phyloP scores from a whole-genome alignment of 2,888 invertebrate genomes.

The Hydropsyche betteni region DNA sequence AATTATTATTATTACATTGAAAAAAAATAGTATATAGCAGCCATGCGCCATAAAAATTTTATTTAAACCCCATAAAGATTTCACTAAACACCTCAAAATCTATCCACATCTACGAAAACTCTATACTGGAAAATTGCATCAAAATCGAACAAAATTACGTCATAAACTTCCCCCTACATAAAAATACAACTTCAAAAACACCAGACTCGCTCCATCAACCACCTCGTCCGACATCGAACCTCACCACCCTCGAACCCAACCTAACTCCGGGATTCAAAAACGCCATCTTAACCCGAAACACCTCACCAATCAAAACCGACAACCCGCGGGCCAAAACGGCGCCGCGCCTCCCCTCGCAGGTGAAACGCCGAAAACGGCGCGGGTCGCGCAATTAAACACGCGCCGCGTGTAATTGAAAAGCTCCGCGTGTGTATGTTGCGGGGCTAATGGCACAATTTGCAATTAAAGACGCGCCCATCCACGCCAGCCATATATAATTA shows the following conservation, averaged over 20 bases:
- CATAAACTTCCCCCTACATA: no score
- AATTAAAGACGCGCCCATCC: constrained; percentile 32
- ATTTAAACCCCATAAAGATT: no score
- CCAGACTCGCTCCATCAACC: no score
- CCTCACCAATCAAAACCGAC: no score
- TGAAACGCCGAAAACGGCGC: neutral
- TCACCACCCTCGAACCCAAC: neutral
- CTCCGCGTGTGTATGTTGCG: constrained; percentile 27
- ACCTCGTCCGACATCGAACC: neutral
- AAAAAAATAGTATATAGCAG: no score
- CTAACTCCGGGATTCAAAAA: neutral
- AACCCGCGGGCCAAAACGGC: no score
- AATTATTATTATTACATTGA: no score
- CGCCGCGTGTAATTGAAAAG: constrained; percentile 40
- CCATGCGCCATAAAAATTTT: no score
- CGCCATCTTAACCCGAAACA: neutral
- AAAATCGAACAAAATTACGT: no score
- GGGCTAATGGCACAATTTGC: constrained; percentile 36
- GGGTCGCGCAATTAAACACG: constrained; percentile 35
- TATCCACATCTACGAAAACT: no score
- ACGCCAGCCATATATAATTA: neutral
- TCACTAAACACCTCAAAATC: no score
- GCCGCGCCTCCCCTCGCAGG: neutral
- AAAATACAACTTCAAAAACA: neutral
- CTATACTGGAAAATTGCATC: no score